A percentile compares a stretch with the other conserved stretches of the same genome.
These are phyloP conservation scores for Hypocryptadius cinnamomeus DNA, from an alignment of 2,113 vertebrate genomes.

Conservation along the genomic window DNA sequence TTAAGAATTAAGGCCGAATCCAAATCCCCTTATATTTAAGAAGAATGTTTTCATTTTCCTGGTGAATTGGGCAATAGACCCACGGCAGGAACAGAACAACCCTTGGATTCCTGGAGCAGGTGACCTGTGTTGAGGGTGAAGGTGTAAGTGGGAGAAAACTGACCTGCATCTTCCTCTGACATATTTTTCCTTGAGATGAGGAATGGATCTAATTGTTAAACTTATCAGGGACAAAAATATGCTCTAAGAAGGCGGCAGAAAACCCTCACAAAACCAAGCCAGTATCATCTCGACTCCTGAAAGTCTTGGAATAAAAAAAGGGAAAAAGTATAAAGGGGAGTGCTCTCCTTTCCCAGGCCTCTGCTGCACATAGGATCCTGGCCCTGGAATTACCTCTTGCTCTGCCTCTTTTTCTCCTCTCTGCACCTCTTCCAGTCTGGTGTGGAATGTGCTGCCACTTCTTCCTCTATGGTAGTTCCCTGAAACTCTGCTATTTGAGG, in stretches of 20 bases:
- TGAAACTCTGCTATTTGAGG: neutral
- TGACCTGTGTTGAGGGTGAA: neutral
- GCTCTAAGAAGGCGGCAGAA: neutral
- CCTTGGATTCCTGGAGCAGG: neutral
- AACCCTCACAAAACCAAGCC: neutral
- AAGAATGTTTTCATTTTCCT: neutral
- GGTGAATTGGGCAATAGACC: neutral
- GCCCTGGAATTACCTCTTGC: neutral
- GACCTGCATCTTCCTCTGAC: neutral
- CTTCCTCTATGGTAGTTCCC: neutral
- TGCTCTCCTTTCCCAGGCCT: neutral
- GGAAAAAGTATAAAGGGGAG: neutral
- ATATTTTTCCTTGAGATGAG: neutral
- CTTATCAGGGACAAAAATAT: neutral
- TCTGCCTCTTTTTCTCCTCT: neutral
- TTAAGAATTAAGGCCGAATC: neutral
- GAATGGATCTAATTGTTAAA: neutral
- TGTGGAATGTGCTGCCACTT: neutral
- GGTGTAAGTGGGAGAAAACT: neutral
- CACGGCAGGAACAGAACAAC: neutral
- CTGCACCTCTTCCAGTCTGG: neutral
- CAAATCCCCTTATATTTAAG: conserved; percentile 8
- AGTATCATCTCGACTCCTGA: neutral
- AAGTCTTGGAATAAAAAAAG: neutral
- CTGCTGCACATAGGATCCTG: neutral